Evolutionary conservation across 53 echinoderm and acorn worm species (phyloP).

Genomic region (Glandiceps talaboti): DNA sequence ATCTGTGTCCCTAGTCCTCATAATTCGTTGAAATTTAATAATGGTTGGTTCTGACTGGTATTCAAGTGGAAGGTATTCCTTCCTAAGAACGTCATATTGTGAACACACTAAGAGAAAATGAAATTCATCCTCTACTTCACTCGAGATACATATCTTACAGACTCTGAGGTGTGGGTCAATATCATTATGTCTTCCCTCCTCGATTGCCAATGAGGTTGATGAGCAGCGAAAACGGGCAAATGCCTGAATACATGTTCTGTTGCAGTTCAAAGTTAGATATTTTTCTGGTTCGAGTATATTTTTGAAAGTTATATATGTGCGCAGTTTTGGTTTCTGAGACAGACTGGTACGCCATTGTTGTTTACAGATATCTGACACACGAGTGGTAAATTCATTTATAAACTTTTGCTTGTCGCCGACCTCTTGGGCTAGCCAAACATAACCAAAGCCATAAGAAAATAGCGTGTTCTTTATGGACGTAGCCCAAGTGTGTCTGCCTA

Average conservation of each 20-base stretch:
- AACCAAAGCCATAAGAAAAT: neutral
- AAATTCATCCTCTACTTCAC: neutral
- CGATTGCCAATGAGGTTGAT: neutral
- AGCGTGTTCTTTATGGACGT: neutral
- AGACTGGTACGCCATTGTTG: neutral
- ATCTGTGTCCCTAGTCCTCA: no score
- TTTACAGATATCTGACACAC: neutral
- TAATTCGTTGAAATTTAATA: no score
- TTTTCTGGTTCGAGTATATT: neutral
- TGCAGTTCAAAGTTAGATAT: neutral
- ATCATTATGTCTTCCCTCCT: neutral
- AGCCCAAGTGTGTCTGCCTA: neutral
- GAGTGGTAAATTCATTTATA: neutral
- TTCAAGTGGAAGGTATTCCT: neutral
- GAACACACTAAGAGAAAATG: neutral
- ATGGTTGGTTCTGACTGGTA: no score
- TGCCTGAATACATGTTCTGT: neutral
- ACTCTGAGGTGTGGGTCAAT: neutral
- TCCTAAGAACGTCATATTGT: neutral
- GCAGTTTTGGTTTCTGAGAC: neutral
- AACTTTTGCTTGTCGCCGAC: neutral
- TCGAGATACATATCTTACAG: neutral
- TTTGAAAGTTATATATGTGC: neutral
- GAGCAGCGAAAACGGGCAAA: neutral
- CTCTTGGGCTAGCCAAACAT: neutral